A percentile compares a stretch with the other conserved stretches of the same genome.
Conservation (phyloP, 2,888 invertebrate species). For the Dione vanillae region DNA sequence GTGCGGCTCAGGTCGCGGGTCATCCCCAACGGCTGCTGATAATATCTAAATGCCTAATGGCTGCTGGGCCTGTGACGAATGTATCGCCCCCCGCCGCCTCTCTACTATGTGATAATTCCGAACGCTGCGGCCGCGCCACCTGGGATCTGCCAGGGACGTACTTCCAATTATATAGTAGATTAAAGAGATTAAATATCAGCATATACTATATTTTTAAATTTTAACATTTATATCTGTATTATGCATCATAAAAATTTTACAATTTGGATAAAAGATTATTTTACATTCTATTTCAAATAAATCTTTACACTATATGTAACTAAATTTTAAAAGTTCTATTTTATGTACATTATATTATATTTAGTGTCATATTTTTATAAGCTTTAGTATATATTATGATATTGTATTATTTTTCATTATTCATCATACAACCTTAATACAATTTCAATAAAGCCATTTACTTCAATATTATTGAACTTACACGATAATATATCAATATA, state of each 20-base stretch:
- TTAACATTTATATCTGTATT: not conserved
- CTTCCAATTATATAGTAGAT: conserved; percentile 47
- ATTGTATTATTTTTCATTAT: not conserved
- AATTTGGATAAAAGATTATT: not conserved
- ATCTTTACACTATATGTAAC: too few relatives aligned
- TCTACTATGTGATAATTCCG: conserved; percentile 85
- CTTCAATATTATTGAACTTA: conserved; percentile 12
- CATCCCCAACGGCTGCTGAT: conserved; percentile 79
- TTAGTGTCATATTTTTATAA: too few relatives aligned
- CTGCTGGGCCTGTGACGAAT: conserved; percentile 85
- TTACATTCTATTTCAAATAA: not conserved
- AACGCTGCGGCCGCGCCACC: conserved; percentile 85
- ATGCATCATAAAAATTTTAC: not conserved
- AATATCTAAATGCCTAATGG: conserved; percentile 86
- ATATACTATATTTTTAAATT: not conserved
- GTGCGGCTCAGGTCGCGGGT: conserved; percentile 78
- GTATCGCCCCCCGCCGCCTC: conserved; percentile 75
- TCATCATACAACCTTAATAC: not conserved
- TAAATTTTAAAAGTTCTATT: too few relatives aligned
- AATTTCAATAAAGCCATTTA: not conserved
- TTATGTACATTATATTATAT: too few relatives aligned
- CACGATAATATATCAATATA: conserved; percentile 36
- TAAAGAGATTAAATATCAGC: conserved; percentile 9
- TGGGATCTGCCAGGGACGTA: conserved; percentile 80
- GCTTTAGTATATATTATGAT: not conserved